Conservation (phyloP, 1,140 invertebrate species). For the Acyrthosiphon pisum region DNA sequence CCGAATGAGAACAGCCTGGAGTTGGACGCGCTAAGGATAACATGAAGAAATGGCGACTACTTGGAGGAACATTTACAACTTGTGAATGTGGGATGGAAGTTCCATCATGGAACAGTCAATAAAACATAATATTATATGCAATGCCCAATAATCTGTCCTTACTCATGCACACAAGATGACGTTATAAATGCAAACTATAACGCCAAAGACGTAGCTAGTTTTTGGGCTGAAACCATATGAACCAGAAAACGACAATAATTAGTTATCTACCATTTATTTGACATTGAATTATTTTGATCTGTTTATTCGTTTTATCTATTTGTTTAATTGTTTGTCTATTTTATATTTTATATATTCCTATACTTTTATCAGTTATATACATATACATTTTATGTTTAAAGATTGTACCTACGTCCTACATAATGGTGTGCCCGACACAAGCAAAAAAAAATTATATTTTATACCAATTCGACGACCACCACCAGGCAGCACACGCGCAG, state of each 20-base stretch:
- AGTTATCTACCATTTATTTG: neutral
- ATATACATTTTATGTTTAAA: too few species aligned
- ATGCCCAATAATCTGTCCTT: constrained; percentile 24
- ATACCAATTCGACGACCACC: neutral
- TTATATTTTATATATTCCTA: neutral
- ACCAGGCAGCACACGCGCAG: neutral
- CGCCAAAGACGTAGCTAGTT: neutral
- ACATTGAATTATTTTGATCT: neutral
- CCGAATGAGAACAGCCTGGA: neutral
- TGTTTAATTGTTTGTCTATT: too few species aligned
- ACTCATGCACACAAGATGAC: neutral
- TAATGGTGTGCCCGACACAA: neutral
- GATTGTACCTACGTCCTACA: neutral
- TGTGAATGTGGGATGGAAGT: neutral
- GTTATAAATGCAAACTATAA: neutral
- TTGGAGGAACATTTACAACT: neutral
- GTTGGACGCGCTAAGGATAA: constrained; percentile 7
- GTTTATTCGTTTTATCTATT: neutral
- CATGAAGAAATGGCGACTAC: neutral
- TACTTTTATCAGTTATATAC: neutral
- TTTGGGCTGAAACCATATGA: constrained; percentile 3
- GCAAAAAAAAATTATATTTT: neutral
- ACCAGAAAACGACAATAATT: neutral
- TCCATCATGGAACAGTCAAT: neutral
- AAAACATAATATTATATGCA: neutral